Percentiles rank a stretch among this genome's conserved stretches.
phyloP scores from a whole-genome alignment of 2,113 vertebrate genomes.

The Microtus richardsoni region DNA sequence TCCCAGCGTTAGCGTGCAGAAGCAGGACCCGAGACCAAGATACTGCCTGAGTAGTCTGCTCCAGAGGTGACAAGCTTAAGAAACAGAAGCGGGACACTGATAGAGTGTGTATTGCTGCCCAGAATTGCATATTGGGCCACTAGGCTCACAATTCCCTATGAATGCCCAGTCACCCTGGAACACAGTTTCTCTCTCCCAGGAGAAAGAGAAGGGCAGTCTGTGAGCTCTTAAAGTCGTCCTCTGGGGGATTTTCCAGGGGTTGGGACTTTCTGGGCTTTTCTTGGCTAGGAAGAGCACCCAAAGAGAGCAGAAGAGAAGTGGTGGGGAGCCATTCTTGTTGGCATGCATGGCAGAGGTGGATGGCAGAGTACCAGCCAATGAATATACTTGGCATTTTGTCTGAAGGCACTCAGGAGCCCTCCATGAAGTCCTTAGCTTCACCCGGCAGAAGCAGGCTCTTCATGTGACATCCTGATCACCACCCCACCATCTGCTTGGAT shows the following conservation, averaged over 20 bases:
- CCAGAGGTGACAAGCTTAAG: not conserved
- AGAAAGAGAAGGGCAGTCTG: not conserved
- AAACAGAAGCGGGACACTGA: not conserved
- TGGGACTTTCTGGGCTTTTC: not conserved
- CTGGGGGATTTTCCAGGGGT: not conserved
- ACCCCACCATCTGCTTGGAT: not conserved
- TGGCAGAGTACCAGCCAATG: not conserved
- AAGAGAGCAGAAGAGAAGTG: not conserved
- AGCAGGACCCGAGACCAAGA: not conserved
- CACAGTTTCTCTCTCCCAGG: not conserved
- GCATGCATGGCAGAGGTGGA: rapidly evolving
- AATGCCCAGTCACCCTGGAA: not conserved
- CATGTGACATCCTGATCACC: rapidly evolving
- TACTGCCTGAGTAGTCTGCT: not conserved
- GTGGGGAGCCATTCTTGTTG: not conserved
- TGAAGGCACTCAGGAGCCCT: not conserved
- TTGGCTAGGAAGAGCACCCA: not conserved
- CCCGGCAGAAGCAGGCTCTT: not conserved
- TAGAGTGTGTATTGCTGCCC: not conserved
- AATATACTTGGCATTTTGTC: not conserved
- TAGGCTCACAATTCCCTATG: not conserved
- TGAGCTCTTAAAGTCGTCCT: not conserved
- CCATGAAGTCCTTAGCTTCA: not conserved
- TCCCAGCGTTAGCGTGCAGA: not conserved
- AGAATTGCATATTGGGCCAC: not conserved